Evolutionary conservation across 1,140 invertebrate species (phyloP).

Genomic region (Acyrthosiphon pisum): DNA sequence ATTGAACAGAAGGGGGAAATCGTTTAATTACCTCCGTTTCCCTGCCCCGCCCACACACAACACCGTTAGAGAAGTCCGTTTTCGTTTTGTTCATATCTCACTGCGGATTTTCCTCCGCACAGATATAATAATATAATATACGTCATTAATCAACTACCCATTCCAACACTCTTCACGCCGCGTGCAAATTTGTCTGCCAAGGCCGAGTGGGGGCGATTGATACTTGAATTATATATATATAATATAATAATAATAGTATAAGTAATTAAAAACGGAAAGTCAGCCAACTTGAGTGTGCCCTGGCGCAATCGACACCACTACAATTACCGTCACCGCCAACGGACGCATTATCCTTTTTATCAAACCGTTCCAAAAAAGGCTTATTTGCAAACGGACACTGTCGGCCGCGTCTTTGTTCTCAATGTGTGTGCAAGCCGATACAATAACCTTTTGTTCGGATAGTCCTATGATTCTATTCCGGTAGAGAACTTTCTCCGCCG

Average conservation of each 20-base stretch:
- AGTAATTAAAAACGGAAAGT: constrained; percentile 29
- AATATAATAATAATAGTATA: neutral
- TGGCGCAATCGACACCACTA: too few relatives aligned
- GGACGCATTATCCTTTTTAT: constrained; percentile 11
- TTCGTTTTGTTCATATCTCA: constrained; percentile 3
- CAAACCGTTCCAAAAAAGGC: constrained; percentile 28
- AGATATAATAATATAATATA: neutral
- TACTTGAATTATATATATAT: neutral
- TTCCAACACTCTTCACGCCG: neutral
- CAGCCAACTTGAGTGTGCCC: neutral
- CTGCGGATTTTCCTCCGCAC: neutral
- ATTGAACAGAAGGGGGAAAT: neutral
- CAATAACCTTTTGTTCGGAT: constrained; percentile 8
- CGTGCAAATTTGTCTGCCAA: neutral
- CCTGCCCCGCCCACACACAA: too few relatives aligned
- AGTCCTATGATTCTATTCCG: neutral
- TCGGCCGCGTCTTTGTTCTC: neutral
- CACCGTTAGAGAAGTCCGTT: neutral
- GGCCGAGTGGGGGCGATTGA: neutral
- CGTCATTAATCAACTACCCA: constrained; percentile 22
- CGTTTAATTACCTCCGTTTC: neutral
- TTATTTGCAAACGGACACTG: constrained; percentile 9
- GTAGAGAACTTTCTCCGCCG: neutral
- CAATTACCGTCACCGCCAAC: neutral
- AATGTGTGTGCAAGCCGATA: neutral